Percentiles rank a stretch among this genome's conserved stretches.
Evolutionary conservation across 2,888 invertebrate species (phyloP).

Genomic region (Entomobrya multifasciata): DNA sequence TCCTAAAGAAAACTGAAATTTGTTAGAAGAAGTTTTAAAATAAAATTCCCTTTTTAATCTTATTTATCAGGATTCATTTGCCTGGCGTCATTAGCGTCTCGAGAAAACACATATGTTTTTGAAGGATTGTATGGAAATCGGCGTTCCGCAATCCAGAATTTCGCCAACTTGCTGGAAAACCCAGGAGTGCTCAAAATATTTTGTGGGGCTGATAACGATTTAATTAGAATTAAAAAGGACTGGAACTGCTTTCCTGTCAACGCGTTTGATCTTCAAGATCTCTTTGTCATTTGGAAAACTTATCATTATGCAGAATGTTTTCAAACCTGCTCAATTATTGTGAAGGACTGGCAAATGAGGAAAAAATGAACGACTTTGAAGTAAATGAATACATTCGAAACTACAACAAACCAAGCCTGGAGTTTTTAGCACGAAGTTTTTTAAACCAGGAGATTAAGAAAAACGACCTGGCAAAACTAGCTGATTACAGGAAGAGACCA

Average conservation of each 20-base stretch:
- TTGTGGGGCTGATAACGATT: neutral
- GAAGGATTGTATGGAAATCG: neutral
- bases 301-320: too few species aligned
- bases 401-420: neutral
- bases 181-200: neutral
- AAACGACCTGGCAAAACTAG: neutral
- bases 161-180: neutral
- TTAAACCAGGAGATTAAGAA: neutral
- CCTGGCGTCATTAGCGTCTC: neutral
- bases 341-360: neutral
- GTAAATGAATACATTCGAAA: neutral
- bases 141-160: neutral
- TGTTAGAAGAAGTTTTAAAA: too few species aligned
- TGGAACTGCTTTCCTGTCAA: neutral
- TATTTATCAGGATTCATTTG: neutral
- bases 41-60: too few species aligned
- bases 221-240: neutral
- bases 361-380: neutral
- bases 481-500: neutral
- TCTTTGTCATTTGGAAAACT: neutral
- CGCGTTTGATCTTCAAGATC: neutral
- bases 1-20: too few species aligned
- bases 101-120: neutral
- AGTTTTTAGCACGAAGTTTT: neutral
- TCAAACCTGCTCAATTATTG: too few species aligned